These are phyloP conservation scores for Cephus cinctus DNA, from an alignment of 1,140 invertebrate genomes.

Conservation along the genomic window DNA sequence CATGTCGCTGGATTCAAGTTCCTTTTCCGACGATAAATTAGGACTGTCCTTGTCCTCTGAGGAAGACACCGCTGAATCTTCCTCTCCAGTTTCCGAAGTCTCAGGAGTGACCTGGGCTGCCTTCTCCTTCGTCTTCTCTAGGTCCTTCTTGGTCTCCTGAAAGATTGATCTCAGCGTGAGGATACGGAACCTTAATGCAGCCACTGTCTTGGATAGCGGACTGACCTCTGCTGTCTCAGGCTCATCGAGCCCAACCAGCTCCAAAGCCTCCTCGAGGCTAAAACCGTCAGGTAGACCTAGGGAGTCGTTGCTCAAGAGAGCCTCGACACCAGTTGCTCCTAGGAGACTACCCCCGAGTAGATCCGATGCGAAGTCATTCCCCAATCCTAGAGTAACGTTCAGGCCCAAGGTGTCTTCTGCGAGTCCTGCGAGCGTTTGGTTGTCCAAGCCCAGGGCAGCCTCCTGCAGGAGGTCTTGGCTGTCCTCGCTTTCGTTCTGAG, in stretches of 20 bases:
- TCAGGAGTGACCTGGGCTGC: conserved; percentile 28
- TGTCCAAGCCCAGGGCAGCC: conserved; percentile 39
- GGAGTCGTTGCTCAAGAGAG: conserved; percentile 47
- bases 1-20: conserved; percentile 61
- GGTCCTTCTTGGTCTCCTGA: conserved; percentile 25
- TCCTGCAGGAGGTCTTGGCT: conserved; percentile 37
- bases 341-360: conserved; percentile 42
- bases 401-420: conserved; percentile 47
- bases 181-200: no score
- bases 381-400: conserved; percentile 43
- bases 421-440: conserved; percentile 40
- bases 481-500: conserved; percentile 24
- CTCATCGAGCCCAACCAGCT: conserved; percentile 71
- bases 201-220: no score
- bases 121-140: conserved; percentile 41
- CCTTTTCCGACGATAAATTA: conserved; percentile 36
- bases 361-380: conserved; percentile 52
- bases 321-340: conserved; percentile 40
- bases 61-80: conserved; percentile 23
- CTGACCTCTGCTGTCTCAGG: conserved; percentile 56
- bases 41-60: conserved; percentile 22
- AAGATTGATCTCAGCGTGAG: not conserved
- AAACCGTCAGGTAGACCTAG: conserved; percentile 60
- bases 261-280: conserved; percentile 71
- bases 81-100: conserved; percentile 29